A percentile compares a stretch with the other conserved stretches of the same genome.
phyloP scores from a whole-genome alignment of 2,797 vertebrate genomes.

The Bucorvus abyssinicus region DNA sequence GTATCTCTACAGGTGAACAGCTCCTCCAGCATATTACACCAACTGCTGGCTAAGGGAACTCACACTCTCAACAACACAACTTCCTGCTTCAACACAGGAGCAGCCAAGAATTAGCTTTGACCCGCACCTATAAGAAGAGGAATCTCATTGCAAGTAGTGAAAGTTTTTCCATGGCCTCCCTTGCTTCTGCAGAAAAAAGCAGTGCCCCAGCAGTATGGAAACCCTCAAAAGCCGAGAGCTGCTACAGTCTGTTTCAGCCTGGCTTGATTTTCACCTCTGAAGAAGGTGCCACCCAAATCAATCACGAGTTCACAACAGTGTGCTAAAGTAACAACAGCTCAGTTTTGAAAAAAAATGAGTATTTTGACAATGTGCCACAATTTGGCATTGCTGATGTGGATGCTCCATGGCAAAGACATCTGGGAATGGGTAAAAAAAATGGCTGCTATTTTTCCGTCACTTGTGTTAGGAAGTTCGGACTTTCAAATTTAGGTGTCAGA shows the following conservation, averaged over 20 bases:
- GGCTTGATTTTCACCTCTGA: neutral
- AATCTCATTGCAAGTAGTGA: neutral
- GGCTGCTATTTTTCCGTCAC: neutral
- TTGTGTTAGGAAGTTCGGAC: neutral
- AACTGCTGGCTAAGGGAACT: neutral
- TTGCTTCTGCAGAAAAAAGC: neutral
- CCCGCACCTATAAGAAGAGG: neutral
- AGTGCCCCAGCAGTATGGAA: rapidly evolving
- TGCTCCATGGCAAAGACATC: neutral
- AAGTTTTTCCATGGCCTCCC: neutral
- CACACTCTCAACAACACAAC: neutral
- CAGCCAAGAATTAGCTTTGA: neutral
- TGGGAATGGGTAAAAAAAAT: neutral
- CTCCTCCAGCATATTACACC: neutral
- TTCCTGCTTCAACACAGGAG: neutral
- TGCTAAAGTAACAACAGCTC: neutral
- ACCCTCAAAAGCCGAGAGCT: neutral
- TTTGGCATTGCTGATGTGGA: neutral
- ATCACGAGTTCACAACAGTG: neutral
- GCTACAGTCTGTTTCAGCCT: neutral
- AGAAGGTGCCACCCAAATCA: neutral
- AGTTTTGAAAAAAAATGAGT: neutral
- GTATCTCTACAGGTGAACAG: neutral
- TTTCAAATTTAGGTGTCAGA: neutral
- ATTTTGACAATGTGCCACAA: neutral